phyloP scores from a whole-genome alignment of 2,888 invertebrate species.

The Graphium colonna region DNA sequence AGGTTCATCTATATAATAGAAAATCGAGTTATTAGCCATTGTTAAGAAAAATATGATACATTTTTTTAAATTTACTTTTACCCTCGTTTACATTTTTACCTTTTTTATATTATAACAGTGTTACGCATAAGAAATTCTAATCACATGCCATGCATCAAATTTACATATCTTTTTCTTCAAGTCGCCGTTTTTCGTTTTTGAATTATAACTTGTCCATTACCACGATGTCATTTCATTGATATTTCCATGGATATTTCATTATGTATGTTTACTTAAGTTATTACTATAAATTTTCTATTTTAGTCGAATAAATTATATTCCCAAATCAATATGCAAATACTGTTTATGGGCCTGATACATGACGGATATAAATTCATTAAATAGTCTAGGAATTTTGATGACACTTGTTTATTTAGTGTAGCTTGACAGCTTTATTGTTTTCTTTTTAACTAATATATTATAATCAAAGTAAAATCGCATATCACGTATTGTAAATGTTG shows the following conservation, averaged over 20 bases:
- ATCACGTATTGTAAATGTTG: too few relatives aligned
- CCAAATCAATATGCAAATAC: slow-evolving; percentile 11
- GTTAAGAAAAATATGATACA: too few relatives aligned
- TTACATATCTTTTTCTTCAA: slow-evolving; percentile 5
- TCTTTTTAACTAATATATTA: neutral
- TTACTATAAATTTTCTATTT: neutral
- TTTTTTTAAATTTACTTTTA: too few relatives aligned
- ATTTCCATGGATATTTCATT: neutral
- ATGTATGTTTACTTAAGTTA: neutral
- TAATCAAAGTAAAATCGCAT: too few relatives aligned
- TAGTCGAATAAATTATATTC: neutral
- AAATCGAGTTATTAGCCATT: too few relatives aligned
- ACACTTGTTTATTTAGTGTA: neutral
- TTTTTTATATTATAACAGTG: too few relatives aligned
- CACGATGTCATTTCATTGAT: neutral
- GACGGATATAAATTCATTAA: slow-evolving; percentile 4
- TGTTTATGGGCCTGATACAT: slow-evolving; percentile 1
- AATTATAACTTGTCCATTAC: neutral
- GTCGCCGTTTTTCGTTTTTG: slow-evolving; percentile 10
- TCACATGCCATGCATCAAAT: slow-evolving; percentile 1
- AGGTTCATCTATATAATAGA: too few relatives aligned
- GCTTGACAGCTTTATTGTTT: neutral
- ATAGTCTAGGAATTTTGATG: neutral
- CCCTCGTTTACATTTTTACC: too few relatives aligned
- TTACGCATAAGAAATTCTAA: slow-evolving; percentile 8